Evolutionary conservation across 1,140 invertebrate species (phyloP).

Genomic region (Papilio dardanus): DNA sequence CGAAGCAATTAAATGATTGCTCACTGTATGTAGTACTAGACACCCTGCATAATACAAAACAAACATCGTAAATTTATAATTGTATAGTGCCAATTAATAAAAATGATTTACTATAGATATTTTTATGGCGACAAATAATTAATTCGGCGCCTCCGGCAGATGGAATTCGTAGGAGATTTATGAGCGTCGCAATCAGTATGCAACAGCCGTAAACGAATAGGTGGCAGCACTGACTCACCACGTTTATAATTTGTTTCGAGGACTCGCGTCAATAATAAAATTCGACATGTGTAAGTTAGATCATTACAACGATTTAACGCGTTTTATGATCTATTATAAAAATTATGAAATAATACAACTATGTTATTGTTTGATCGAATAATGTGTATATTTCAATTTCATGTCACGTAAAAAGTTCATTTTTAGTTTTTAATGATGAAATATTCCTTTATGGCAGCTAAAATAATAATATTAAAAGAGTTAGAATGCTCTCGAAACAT

Average conservation of each 20-base stretch:
- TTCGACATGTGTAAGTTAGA: constrained; percentile 14
- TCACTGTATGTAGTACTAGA: too few relatives aligned
- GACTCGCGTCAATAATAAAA: constrained; percentile 25
- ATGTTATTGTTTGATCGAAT: neutral
- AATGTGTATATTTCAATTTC: neutral
- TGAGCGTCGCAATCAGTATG: constrained; percentile 2
- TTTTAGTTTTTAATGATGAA: neutral
- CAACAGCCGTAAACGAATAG: neutral
- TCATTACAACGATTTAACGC: neutral
- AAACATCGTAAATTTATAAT: neutral
- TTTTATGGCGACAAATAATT: neutral
- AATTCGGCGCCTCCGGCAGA: neutral
- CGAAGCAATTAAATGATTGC: too few relatives aligned
- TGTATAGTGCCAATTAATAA: neutral
- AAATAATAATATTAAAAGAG: constrained; percentile 15
- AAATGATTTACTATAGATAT: constrained; percentile 13
- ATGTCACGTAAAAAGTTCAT: neutral
- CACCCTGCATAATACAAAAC: neutral
- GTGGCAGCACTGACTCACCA: neutral
- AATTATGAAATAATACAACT: neutral
- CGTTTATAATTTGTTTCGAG: constrained; percentile 21
- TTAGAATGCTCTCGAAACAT: constrained; percentile 15
- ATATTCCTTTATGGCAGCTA: constrained; percentile 4
- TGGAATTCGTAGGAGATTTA: neutral
- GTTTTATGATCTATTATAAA: constrained; percentile 27